Conservation (phyloP, 2,888 invertebrate species). For the Cryptophagus acutangulus region DNA sequence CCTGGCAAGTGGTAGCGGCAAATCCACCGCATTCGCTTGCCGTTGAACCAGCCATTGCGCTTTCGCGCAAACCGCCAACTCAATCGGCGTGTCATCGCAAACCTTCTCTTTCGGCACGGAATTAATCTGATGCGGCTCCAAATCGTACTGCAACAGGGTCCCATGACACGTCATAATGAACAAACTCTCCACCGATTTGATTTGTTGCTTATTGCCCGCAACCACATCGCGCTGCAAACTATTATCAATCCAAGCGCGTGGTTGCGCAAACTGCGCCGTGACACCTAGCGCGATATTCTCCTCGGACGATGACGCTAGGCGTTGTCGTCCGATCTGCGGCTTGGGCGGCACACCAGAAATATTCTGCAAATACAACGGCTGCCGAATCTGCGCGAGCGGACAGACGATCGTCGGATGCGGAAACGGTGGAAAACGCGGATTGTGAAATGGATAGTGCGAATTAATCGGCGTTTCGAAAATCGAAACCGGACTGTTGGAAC, state of each 20-base stretch:
- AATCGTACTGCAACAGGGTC: conserved; percentile 78
- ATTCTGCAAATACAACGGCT: conserved; percentile 54
- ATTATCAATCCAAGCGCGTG: conserved; percentile 63
- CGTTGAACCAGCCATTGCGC: conserved; percentile 86
- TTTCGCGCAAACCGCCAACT: conserved; percentile 72
- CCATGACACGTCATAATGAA: conserved; percentile 89
- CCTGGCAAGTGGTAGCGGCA: conserved; percentile 69
- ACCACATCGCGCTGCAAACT: conserved; percentile 38
- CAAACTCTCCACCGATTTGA: conserved; percentile 72
- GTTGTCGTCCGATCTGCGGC: conserved; percentile 59
- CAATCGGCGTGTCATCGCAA: conserved; percentile 81
- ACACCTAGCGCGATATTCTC: conserved; percentile 70
- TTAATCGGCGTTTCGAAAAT: conserved; percentile 44
- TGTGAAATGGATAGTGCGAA: conserved; percentile 66
- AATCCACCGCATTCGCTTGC: conserved; percentile 58
- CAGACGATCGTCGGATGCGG: conserved; percentile 75
- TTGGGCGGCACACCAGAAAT: conserved; percentile 51
- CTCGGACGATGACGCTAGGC: conserved; percentile 65
- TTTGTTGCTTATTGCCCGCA: conserved; percentile 41
- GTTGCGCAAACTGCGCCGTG: conserved; percentile 72
- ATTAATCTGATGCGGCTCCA: conserved; percentile 69
- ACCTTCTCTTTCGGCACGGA: conserved; percentile 76
- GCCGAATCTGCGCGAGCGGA: conserved; percentile 83
- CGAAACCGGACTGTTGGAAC: conserved; percentile 67
- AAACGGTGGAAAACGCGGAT: conserved; percentile 88